Conservation (phyloP, 2,888 invertebrate genomes). For the Rhopalosiphum nymphaeae region DNA sequence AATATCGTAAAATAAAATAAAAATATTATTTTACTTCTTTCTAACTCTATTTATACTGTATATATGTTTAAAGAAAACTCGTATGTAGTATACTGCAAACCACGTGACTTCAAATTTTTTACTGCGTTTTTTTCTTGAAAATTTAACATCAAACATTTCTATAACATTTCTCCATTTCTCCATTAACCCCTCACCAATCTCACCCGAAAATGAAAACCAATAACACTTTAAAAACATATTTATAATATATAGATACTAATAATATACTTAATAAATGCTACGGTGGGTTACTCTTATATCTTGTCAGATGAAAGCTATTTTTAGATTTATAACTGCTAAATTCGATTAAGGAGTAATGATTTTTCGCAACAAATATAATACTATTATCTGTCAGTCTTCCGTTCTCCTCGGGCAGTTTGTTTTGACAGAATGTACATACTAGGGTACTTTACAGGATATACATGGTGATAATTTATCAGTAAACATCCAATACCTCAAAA, state of each 20-base stretch:
- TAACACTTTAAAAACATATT: neutral
- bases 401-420: neutral
- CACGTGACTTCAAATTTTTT: neutral
- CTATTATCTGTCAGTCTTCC: neutral
- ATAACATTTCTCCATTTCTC: neutral
- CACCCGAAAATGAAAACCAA: neutral
- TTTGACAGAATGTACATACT: neutral
- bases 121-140: neutral
- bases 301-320: neutral
- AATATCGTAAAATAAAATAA: neutral
- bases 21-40: neutral
- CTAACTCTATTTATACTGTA: neutral
- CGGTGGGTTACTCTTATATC: neutral
- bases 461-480: neutral
- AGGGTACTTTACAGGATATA: neutral
- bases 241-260: neutral
- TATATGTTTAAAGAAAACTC: neutral
- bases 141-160: neutral
- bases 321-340: neutral
- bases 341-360: neutral
- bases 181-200: neutral
- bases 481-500: neutral
- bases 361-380: slow-evolving; percentile 11
- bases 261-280: neutral
- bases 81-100: neutral